Base-by-base conservation (phyloP, 2,113 vertebrate genomes). In the Hepsetus odoe region DNA sequence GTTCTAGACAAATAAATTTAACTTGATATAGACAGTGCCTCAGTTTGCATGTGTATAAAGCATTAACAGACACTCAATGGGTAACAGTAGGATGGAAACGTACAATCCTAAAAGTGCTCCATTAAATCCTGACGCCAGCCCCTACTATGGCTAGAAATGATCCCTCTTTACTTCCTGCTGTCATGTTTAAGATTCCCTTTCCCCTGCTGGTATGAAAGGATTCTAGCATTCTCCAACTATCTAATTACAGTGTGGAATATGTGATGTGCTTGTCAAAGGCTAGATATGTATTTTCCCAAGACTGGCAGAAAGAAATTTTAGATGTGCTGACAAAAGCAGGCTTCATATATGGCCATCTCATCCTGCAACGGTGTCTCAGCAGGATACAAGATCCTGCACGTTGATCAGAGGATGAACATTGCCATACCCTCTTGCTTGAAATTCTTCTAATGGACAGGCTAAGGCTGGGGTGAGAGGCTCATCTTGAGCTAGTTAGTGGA, bases 251-350 rank as follows among this genome's bases (percentile, higher is more conserved):
- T 78, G 71, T 79, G 85, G 59, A 51, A 28, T 51, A 61, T 87
- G 90, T 90, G 90, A 89, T 88, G 84, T 72, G 74, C 84, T 83
- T 89, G 90, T 89, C 91, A 87, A 72, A 38, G 14, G 81, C 83
- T 81, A 78, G 84, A 86, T 78, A 85, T 86, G 84, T 83, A 84
- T 87, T 87, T 86, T 88, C 80, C 28, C 83, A 82, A 82, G 61
- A 56, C n/a, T 85, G 87, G 82, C 86, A 86, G 82, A 70, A 79
- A 56, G 79, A 87, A 83, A 90, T 88, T 83, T 89, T 82, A 80
- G 78, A 83, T 88, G 85, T 84, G 85, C 76, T 83, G 86, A 88
- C 82, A 64, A 85, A 83, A 76, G 77, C 83, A 77, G 78, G 81
- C 44, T 82, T 64, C 0, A 49, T 68, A 76, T 35, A 61, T 40